Conservation (phyloP, 2,113 vertebrate species). For the Microtus ochrogaster region DNA sequence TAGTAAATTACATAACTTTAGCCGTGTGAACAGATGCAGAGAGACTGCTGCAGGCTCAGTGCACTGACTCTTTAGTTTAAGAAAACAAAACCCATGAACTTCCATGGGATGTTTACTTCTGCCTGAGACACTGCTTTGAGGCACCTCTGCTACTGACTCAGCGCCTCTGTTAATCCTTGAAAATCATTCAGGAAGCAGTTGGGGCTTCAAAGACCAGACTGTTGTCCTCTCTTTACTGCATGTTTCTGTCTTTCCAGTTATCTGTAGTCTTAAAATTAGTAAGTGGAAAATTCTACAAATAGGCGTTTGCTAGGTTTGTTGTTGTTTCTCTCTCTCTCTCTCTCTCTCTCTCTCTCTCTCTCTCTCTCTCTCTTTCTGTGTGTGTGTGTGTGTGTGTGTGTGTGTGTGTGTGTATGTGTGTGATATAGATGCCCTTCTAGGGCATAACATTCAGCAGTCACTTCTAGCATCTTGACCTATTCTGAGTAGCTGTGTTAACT, state of each 20-base stretch:
- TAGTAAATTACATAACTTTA: constrained; percentile 19
- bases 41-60: not conserved
- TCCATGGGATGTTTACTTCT: constrained; percentile 25
- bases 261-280: not conserved
- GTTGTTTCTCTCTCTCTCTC: not conserved
- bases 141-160: not conserved
- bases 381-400: no score
- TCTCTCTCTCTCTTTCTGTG: no score
- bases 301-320: not conserved
- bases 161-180: constrained; percentile 33
- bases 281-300: not conserved
- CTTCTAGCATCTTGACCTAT: no score
- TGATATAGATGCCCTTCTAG: not conserved
- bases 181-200: not conserved
- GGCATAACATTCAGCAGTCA: not conserved
- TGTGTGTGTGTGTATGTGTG: not conserved
- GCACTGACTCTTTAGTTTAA: not conserved
- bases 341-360: no score
- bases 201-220: not conserved
- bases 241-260: not conserved
- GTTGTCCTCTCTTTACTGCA: not conserved
- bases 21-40: not conserved
- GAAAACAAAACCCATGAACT: not conserved
- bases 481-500: not conserved
- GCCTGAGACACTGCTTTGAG: constrained; percentile 4